phyloP scores from a whole-genome alignment of 2,888 invertebrate genomes.

The Oxyteleia sp. region DNA sequence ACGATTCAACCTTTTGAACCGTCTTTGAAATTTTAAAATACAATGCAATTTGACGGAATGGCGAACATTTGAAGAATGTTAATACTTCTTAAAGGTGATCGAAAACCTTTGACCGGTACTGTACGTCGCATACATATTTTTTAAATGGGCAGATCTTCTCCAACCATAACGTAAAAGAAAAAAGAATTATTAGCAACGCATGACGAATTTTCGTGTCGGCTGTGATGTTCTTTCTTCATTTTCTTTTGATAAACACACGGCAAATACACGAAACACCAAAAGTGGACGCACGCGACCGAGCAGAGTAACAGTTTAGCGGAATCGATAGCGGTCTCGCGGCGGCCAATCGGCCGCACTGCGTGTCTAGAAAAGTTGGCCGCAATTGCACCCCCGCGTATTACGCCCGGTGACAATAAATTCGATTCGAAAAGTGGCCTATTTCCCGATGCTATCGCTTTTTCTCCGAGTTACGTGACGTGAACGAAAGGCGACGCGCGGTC shows the following conservation, averaged over 20 bases:
- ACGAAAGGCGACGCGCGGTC: conserved; percentile 35
- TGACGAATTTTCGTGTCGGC: conserved; percentile 21
- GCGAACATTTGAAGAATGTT: too few species aligned
- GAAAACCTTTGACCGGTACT: too few species aligned
- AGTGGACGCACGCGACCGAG: conserved; percentile 62
- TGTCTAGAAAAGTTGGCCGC: conserved; percentile 55
- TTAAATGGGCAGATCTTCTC: too few species aligned
- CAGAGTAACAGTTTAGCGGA: conserved; percentile 55
- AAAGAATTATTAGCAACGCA: conserved; percentile 16
- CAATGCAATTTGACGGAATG: too few species aligned
- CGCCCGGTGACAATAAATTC: conserved; percentile 58
- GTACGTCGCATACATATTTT: too few species aligned
- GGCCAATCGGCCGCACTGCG: conserved; percentile 59
- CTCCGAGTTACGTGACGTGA: conserved; percentile 39
- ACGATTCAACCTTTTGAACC: too few species aligned
- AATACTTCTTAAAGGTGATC: too few species aligned
- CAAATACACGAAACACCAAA: conserved; percentile 60
- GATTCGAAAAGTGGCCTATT: conserved; percentile 57
- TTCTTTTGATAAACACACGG: conserved; percentile 47
- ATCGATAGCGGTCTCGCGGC: conserved; percentile 55
- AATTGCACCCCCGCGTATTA: conserved; percentile 39
- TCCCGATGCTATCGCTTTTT: conserved; percentile 48
- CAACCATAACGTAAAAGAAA: too few species aligned
- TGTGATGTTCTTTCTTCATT: conserved; percentile 39
- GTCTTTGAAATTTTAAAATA: too few species aligned